These are phyloP conservation scores for Gymnocheta viridis DNA, from an alignment of 2,888 invertebrate genomes.

Conservation along the genomic window DNA sequence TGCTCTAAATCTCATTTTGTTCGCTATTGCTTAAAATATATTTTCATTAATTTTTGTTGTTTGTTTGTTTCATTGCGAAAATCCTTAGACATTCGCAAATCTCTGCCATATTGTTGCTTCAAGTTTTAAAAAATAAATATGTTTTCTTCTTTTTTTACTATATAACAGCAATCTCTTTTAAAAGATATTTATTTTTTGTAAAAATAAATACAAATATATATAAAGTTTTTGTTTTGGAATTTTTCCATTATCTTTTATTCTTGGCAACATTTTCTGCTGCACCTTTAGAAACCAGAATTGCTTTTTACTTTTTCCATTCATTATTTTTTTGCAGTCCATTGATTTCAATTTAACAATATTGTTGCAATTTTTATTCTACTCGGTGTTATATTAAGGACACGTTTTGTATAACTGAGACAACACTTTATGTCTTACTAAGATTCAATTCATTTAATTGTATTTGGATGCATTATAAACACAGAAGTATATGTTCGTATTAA, in stretches of 20 bases:
- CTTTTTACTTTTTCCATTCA: background rate
- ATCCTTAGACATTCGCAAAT: background rate
- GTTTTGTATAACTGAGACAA: constrained; percentile 35
- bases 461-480: constrained; percentile 8
- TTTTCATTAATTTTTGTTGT: constrained; percentile 5
- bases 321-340: constrained; percentile 41
- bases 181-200: background rate
- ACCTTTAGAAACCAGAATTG: constrained; percentile 16
- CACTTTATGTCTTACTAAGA: constrained; percentile 53
- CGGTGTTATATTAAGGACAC: constrained; percentile 38
- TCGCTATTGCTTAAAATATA: background rate
- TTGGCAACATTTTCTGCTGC: constrained; percentile 26
- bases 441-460: constrained; percentile 55
- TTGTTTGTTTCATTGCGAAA: constrained; percentile 16
- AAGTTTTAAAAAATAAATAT: background rate
- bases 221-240: constrained; percentile 23
- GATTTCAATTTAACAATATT: constrained; percentile 56
- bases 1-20: no score
- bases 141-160: background rate
- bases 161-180: constrained; percentile 17
- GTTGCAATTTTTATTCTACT: constrained; percentile 39
- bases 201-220: background rate
- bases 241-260: constrained; percentile 47
- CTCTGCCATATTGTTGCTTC: constrained; percentile 19
- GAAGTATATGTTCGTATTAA: background rate